These are phyloP conservation scores for Oophaga pumilio DNA, from an alignment of 2,113 vertebrate species.

Conservation along the genomic window DNA sequence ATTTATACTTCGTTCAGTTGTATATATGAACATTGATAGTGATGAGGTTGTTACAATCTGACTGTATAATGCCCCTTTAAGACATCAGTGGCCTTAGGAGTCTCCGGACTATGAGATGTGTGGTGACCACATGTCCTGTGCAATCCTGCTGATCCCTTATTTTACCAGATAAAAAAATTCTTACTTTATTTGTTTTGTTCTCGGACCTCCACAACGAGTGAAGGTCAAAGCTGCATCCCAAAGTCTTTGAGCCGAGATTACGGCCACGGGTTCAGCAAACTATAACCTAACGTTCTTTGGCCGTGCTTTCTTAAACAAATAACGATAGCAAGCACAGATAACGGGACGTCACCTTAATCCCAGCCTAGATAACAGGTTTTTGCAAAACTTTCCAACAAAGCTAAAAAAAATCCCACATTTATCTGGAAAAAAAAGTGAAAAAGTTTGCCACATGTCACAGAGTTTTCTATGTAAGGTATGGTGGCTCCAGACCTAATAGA, in stretches of 20 bases:
- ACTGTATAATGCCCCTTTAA: neutral
- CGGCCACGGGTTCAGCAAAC: constrained; percentile 66
- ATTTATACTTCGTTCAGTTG: neutral
- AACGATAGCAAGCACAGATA: constrained; percentile 62
- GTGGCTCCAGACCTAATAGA: neutral
- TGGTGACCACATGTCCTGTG: constrained; percentile 49
- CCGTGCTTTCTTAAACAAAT: constrained; percentile 67
- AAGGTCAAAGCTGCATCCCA: constrained; percentile 50
- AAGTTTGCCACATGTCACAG: neutral
- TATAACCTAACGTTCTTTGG: constrained; percentile 47
- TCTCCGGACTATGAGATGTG: neutral
- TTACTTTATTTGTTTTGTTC: constrained; percentile 58
- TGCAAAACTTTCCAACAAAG: constrained; percentile 30
- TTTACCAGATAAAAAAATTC: constrained; percentile 59
- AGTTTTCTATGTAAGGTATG: neutral
- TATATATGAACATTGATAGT: neutral
- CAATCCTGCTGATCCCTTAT: constrained; percentile 49
- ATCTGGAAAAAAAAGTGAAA: neutral
- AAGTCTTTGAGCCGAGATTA: constrained; percentile 21
- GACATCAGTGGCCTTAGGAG: constrained; percentile 8
- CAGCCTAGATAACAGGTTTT: constrained; percentile 38
- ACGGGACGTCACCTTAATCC: constrained; percentile 52
- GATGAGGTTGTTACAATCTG: neutral
- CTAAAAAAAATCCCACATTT: neutral
- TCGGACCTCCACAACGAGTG: constrained; percentile 61